These are phyloP conservation scores for Litoditis marina DNA, from an alignment of 2,888 invertebrate genomes.

Conservation along the genomic window DNA sequence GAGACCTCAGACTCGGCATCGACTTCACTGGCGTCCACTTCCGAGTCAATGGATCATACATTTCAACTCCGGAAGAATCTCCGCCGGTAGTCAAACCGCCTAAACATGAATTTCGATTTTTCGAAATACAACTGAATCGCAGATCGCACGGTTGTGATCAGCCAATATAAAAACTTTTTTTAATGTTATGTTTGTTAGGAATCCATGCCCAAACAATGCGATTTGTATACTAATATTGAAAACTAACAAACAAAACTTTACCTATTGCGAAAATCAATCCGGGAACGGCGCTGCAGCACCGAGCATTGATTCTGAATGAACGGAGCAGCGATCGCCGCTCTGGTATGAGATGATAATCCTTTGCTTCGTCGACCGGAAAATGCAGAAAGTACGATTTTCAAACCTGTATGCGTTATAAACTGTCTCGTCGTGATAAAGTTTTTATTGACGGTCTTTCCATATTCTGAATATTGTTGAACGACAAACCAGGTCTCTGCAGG, in stretches of 20 bases:
- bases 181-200: too few relatives aligned
- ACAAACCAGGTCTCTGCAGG: conserved; percentile 48
- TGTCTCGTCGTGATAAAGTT: too few relatives aligned
- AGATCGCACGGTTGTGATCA: too few relatives aligned
- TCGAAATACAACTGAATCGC: not conserved
- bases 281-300: conserved; percentile 72
- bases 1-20: conserved; percentile 79
- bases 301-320: conserved; percentile 72
- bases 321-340: conserved; percentile 76
- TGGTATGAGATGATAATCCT: conserved; percentile 82
- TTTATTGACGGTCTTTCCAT: too few relatives aligned
- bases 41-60: conserved; percentile 73
- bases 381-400: too few relatives aligned
- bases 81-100: conserved; percentile 66
- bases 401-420: too few relatives aligned
- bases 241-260: too few relatives aligned
- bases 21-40: conserved; percentile 75
- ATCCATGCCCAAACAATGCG: too few relatives aligned
- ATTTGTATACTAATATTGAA: too few relatives aligned
- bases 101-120: conserved; percentile 2
- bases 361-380: conserved; percentile 74
- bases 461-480: not conserved
- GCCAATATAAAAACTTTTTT: too few relatives aligned
- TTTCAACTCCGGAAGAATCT: conserved; percentile 76
- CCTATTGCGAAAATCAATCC: conserved; percentile 43